A percentile compares a stretch with the other conserved stretches of the same genome.
Conservation (phyloP, 2,113 vertebrate genomes). For the Anthoscopus minutus region DNA sequence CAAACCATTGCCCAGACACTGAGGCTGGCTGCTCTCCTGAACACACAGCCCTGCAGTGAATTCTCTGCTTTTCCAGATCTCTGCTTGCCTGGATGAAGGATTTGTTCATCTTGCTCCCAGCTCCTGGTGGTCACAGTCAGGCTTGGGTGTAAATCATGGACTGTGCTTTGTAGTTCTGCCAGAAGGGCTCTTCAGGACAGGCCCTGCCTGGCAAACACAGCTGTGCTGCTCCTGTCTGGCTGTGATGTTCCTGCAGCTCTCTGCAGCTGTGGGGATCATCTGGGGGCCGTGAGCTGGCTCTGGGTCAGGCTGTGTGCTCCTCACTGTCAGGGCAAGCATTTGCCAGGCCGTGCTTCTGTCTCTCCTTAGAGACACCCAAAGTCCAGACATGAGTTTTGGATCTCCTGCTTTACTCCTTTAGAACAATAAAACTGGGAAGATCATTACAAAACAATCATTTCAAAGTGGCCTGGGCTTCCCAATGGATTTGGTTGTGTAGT, state of each 20-base stretch:
- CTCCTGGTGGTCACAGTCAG: rapidly evolving
- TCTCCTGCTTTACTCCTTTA: neutral
- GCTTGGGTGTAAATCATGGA: neutral
- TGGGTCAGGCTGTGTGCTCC: too few relatives aligned
- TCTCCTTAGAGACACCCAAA: neutral
- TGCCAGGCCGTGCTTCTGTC: neutral
- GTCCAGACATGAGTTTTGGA: neutral
- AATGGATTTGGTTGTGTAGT: neutral
- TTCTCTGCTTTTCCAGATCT: neutral
- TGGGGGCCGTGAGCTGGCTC: neutral
- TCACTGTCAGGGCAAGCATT: neutral
- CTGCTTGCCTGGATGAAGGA: neutral
- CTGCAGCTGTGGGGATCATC: neutral
- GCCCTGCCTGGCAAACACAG: neutral
- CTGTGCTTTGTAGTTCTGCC: neutral
- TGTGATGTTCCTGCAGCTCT: rapidly evolving
- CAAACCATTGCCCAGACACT: too few relatives aligned
- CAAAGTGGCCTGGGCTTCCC: neutral
- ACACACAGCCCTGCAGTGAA: neutral
- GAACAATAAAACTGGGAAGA: neutral
- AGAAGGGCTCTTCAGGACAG: neutral
- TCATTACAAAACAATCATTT: neutral
- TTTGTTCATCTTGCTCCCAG: neutral
- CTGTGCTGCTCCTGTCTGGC: rapidly evolving
- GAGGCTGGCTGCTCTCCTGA: too few relatives aligned